Conservation (phyloP, 2,113 vertebrate genomes). For the Forbesichthys agassizii region DNA sequence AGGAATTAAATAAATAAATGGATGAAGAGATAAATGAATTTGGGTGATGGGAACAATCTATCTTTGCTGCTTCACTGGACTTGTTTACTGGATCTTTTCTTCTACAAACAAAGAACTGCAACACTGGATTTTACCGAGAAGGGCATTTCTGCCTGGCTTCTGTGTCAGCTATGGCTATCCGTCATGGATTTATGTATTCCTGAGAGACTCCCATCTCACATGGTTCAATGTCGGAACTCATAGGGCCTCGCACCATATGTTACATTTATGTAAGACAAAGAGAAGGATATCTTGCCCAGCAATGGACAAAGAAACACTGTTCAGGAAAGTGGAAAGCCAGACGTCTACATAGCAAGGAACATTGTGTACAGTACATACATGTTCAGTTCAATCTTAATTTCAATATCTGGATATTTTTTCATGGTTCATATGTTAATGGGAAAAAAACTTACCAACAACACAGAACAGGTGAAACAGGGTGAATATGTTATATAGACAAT, state of each 20-base stretch:
- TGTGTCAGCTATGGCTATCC: conserved; percentile 56
- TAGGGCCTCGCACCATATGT: conserved; percentile 19
- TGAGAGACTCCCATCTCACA: conserved; percentile 46
- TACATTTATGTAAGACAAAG: conserved; percentile 22
- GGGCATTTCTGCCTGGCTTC: conserved; percentile 51
- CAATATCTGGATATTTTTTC: conserved; percentile 4
- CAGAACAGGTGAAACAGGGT: conserved; percentile 13
- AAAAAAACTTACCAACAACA: conserved; percentile 6
- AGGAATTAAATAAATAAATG: conserved; percentile 59
- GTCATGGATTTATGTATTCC: conserved; percentile 66
- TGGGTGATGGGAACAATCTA: conserved; percentile 58
- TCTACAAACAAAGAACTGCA: conserved; percentile 48
- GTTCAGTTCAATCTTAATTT: conserved; percentile 17
- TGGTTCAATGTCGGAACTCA: conserved; percentile 34
- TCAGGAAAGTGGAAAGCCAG: not conserved
- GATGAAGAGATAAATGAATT: conserved; percentile 66
- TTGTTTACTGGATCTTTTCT: conserved; percentile 69
- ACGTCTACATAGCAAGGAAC: conserved; percentile 10
- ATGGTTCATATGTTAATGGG: not conserved
- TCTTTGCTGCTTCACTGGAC: conserved; percentile 68
- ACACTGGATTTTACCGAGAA: conserved; percentile 47
- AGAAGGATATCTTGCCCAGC: not conserved
- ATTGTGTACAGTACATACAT: not conserved
- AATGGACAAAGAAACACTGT: conserved; percentile 14
- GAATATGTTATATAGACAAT: conserved; percentile 3